phyloP scores from a whole-genome alignment of 1,140 invertebrate species.

The Plectrocnemia conspersa region DNA sequence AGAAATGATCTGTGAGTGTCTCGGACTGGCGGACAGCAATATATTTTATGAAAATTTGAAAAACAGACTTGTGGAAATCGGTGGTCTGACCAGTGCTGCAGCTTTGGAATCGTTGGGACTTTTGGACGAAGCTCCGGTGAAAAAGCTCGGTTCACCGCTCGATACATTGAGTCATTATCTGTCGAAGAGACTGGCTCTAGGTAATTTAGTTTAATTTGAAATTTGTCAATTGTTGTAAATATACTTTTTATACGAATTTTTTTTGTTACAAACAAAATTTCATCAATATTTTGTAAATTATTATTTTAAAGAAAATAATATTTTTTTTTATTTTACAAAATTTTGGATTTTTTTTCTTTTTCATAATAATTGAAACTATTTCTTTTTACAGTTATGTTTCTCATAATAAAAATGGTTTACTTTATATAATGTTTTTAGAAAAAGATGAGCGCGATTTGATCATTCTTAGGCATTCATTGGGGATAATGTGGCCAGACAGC shows the following conservation, averaged over 20 bases:
- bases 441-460: conserved; percentile 89
- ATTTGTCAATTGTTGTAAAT: conserved; percentile 12
- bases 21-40: conserved; percentile 78
- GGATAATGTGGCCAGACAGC: conserved; percentile 86
- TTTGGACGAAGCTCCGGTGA: conserved; percentile 74
- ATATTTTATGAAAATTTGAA: conserved; percentile 94
- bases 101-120: conserved; percentile 83
- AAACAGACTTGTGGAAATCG: conserved; percentile 68
- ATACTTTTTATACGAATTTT: neutral
- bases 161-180: conserved; percentile 90
- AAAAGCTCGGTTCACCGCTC: conserved; percentile 81
- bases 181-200: conserved; percentile 77
- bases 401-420: no score
- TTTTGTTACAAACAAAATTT: neutral
- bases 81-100: conserved; percentile 65
- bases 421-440: conserved; percentile 51
- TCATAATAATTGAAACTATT: neutral
- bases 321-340: conserved; percentile 18
- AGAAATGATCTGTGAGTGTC: conserved; percentile 78
- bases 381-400: no score
- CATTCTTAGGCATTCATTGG: conserved; percentile 89
- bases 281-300: neutral
- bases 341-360: neutral
- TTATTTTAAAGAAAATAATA: neutral
- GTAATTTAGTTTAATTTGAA: conserved; percentile 42